Evolutionary conservation across 2,797 vertebrate genomes (phyloP).

Genomic region (Poecilia wingei): DNA sequence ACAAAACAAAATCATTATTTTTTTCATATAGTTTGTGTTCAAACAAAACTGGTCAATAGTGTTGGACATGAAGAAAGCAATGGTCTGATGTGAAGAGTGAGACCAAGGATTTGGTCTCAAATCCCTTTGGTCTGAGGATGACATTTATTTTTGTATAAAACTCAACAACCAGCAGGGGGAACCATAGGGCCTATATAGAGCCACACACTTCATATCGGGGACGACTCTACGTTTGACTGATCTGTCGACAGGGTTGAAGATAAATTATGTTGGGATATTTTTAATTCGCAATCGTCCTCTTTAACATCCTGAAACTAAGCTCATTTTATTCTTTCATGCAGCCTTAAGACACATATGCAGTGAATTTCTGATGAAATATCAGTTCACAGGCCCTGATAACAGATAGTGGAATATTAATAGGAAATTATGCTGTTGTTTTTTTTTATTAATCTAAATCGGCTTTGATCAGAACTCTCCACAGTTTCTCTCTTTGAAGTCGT

Average conservation of each 20-base stretch:
- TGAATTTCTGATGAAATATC: slow-evolving; percentile 48
- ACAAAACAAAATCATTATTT: not conserved
- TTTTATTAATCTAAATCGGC: slow-evolving; percentile 39
- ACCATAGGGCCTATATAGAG: not conserved
- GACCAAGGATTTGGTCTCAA: not conserved
- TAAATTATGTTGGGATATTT: not conserved
- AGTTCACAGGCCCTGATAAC: slow-evolving; percentile 6
- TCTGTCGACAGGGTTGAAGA: not conserved
- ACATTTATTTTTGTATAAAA: not conserved
- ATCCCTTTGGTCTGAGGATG: not conserved
- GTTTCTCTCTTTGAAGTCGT: slow-evolving; percentile 21
- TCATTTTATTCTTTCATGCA: not conserved
- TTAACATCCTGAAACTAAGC: not conserved
- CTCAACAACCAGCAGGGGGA: slow-evolving; percentile 2
- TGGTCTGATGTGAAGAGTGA: not conserved
- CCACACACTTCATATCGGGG: not conserved
- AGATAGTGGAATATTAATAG: slow-evolving; percentile 49
- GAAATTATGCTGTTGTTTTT: slow-evolving; percentile 50
- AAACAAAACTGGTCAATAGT: not conserved
- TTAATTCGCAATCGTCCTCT: not conserved
- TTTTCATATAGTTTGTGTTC: not conserved
- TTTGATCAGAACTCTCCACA: slow-evolving; percentile 39
- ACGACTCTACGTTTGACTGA: not conserved
- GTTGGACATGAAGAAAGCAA: not conserved
- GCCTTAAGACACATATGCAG: slow-evolving; percentile 5